Base-by-base conservation (phyloP, 37 sponge, comb jelly and placozoan genomes). In the Amphimedon queenslandica region DNA sequence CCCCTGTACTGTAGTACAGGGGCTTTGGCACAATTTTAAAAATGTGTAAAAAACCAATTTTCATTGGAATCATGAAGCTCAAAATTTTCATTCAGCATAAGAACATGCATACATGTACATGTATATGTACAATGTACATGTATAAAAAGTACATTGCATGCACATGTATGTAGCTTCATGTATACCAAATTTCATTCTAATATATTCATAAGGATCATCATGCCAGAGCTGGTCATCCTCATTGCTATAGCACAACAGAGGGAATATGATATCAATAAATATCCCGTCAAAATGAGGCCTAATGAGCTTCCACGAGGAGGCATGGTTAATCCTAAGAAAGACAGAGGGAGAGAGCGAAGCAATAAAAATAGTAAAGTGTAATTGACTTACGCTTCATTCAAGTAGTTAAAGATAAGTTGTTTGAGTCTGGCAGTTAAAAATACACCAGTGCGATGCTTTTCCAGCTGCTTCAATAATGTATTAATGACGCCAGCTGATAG, bases 141-240 rank as follows among this genome's bases (percentile, higher is more conserved):
- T n/a, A n/a, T n/a, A n/a, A n/a, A n/a, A n/a, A n/a, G n/a, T n/a
- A n/a, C n/a, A n/a, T n/a, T n/a, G n/a, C n/a, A n/a, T n/a, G n/a
- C n/a, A n/a, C n/a, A n/a, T n/a, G n/a, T n/a, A 47, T 31, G 21
- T 71, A 42, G 27, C 24, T 38, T 4, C 10, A 23, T 8, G n/a
- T 79, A 67, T 58, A 87, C 92, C 94, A 81, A 83, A 96, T 58
- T 93, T 93, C 70, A 88, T 79, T 42, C 93, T 71, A 41, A 98
- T 98, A 80, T 95, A 98, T 77, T 98, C 99, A 34, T 95, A 85
- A 20, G 99, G 99, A 58, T 98, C 99, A 4, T 89, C 88, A 16
- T 78, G 63, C 99, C 99, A 98, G 42, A 98, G 76, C 63, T 81
- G 71, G 55, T 98, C 88, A 65, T 98, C 99, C 29, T 91, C 87